Conservation (phyloP, 37 sponge, comb jelly and placozoan genomes). For the Chondrosia reniformis region DNA sequence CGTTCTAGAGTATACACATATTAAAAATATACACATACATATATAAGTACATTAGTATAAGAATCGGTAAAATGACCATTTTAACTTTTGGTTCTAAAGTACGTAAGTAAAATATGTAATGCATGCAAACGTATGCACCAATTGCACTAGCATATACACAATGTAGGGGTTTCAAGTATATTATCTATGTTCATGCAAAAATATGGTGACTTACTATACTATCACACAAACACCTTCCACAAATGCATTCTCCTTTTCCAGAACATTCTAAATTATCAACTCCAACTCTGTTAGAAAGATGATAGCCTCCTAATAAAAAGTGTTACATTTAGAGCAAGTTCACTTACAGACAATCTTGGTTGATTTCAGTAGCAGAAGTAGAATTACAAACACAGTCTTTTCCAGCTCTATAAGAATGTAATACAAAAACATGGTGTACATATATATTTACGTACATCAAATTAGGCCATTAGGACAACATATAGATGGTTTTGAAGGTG, state of each 20-base stretch:
- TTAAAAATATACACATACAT: neutral
- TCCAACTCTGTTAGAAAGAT: no score
- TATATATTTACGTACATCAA: no score
- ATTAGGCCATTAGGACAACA: no score
- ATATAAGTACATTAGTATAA: neutral
- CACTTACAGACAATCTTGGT: conserved; percentile 44
- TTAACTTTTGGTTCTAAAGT: neutral
- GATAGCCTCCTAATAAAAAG: no score
- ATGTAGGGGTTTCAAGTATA: neutral
- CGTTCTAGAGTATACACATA: neutral
- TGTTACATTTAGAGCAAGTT: neutral
- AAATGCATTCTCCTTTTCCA: neutral
- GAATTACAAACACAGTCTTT: conserved; percentile 52
- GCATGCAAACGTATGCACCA: no score
- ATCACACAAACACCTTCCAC: neutral
- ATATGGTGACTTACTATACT: neutral
- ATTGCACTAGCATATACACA: no score
- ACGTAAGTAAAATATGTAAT: neutral
- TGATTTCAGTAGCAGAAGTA: conserved; percentile 3
- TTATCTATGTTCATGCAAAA: neutral
- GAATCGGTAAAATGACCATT: neutral
- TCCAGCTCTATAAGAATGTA: conserved; percentile 18
- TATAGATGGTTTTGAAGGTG: no score
- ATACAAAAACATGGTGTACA: no score
- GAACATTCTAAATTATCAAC: neutral